Base-by-base conservation (phyloP, 2,888 invertebrate species). In the Leucania comma region DNA sequence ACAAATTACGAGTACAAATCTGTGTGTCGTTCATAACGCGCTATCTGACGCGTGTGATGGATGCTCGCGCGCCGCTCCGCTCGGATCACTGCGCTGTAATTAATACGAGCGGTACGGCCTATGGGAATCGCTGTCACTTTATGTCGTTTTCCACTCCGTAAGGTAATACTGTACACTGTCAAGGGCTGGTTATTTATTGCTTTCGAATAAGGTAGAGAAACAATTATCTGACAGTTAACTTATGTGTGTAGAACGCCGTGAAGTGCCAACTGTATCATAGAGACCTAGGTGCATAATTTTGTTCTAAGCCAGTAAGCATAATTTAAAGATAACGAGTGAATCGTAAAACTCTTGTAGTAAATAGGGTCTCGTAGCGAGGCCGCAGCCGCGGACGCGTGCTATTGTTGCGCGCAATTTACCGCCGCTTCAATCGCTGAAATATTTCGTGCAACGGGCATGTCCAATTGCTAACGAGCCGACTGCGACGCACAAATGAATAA, bases 1-100 rank as follows among this genome's bases (percentile, higher is more conserved):
- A 96, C 96, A 96, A 96, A 96, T 96, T 95, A 96, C 94, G 93
- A 92, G 87, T 93, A 96, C 96, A 95, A 95, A 96, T 95, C 95
- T 94, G 93, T 93, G 91, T 90, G 93, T 94, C 93, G 94, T 94
- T 93, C 95, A 93, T 95, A 95, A 93, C 90, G 93, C 91, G 93
- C 92, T 95, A 95, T 95, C 95, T 95, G 90, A 91, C 90, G 88
- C 90, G 83, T 74, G 93, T 95, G 95, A 95, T 95, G 93, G 95
- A 95, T 95, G 95, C 90, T 90, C 90, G 85, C 75, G 89, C 90
- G 90, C 65, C 84, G 79, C 86, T 82, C 88, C 83, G 88, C 89
- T 89, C 91, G 93, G 90, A 93, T 94, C 94, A 93, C 90, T 90
- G 93, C 91, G 87, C 88, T 90, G 94, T 95, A 95, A 95, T 95